Percentiles rank a stretch among this genome's conserved stretches.
phyloP scores from a whole-genome alignment of 1,140 invertebrate species.

The Drosophila albomicans region DNA sequence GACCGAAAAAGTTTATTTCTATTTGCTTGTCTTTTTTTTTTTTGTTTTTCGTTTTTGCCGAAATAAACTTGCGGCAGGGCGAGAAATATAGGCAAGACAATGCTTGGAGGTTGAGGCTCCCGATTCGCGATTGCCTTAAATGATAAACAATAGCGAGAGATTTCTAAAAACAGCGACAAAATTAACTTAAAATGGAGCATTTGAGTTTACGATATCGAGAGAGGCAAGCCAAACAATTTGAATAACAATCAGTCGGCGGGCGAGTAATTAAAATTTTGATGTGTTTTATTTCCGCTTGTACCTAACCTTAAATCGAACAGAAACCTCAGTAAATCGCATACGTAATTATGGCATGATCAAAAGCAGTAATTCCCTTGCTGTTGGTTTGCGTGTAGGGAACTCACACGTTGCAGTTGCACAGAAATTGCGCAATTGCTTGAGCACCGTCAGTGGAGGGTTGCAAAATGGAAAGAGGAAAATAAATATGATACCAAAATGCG shows the following conservation, averaged over 20 bases:
- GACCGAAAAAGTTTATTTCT: slow-evolving; percentile 60
- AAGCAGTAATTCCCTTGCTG: neutral
- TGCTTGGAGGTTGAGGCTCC: neutral
- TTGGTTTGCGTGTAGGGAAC: slow-evolving; percentile 22
- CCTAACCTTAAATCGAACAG: slow-evolving; percentile 7
- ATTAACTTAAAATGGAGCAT: slow-evolving; percentile 23
- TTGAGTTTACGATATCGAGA: slow-evolving; percentile 16
- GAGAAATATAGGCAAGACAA: slow-evolving; percentile 9
- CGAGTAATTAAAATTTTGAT: slow-evolving; percentile 25
- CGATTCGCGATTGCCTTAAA: slow-evolving; percentile 27
- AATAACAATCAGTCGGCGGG: slow-evolving; percentile 1
- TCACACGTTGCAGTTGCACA: slow-evolving; percentile 58
- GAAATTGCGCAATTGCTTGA: slow-evolving; percentile 66
- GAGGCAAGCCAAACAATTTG: neutral
- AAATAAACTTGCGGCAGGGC: slow-evolving; percentile 49
- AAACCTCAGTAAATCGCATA: neutral
- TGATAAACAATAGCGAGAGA: slow-evolving; percentile 31
- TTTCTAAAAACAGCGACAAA: slow-evolving; percentile 10
- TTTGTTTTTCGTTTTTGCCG: slow-evolving; percentile 29
- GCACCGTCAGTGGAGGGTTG: slow-evolving; percentile 51
- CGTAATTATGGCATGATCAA: neutral
- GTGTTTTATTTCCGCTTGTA: slow-evolving; percentile 25
- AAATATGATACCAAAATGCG: slow-evolving; percentile 64
- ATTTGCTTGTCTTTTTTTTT: slow-evolving; percentile 11
- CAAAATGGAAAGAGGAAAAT: slow-evolving; percentile 25